Conservation (phyloP, 2,888 invertebrate genomes). For the Nesidiocoris tenuis region DNA sequence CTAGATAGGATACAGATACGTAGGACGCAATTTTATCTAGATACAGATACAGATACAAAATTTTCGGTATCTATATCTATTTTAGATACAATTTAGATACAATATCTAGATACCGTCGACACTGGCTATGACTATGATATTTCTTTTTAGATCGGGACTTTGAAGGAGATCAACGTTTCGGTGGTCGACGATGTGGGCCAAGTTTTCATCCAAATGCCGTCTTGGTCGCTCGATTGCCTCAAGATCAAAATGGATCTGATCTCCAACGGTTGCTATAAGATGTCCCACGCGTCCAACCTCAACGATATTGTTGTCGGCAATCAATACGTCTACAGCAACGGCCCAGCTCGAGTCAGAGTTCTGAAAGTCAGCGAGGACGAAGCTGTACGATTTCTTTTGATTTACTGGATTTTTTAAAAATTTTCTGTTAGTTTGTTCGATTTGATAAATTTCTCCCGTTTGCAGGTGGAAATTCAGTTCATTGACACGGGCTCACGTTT, state of each 20-base stretch:
- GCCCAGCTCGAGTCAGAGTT: constrained; percentile 24
- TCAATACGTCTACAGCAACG: constrained; percentile 10
- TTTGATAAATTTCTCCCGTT: constrained; percentile 1
- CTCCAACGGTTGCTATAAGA: constrained; percentile 13
- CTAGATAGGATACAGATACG: no score
- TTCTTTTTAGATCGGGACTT: constrained; percentile 12
- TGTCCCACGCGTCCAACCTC: not conserved
- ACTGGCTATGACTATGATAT: no score
- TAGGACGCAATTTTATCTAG: no score
- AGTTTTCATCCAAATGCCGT: constrained; percentile 26
- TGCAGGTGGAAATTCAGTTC: constrained; percentile 4
- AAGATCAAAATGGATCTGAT: constrained; percentile 18
- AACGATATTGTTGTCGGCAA: not conserved
- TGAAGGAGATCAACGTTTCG: constrained; percentile 8
- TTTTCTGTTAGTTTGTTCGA: not conserved
- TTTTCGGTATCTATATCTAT: no score
- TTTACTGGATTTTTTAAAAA: not conserved
- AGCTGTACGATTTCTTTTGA: constrained; percentile 6
- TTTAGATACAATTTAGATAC: no score
- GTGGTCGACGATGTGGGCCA: constrained; percentile 9
- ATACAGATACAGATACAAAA: no score
- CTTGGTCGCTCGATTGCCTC: constrained; percentile 26
- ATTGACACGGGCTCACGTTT: constrained; percentile 11
- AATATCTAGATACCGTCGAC: no score
- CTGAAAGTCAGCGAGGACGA: not conserved